phyloP scores from a whole-genome alignment of 2,888 invertebrate species.

The Dendrolimus pini region DNA sequence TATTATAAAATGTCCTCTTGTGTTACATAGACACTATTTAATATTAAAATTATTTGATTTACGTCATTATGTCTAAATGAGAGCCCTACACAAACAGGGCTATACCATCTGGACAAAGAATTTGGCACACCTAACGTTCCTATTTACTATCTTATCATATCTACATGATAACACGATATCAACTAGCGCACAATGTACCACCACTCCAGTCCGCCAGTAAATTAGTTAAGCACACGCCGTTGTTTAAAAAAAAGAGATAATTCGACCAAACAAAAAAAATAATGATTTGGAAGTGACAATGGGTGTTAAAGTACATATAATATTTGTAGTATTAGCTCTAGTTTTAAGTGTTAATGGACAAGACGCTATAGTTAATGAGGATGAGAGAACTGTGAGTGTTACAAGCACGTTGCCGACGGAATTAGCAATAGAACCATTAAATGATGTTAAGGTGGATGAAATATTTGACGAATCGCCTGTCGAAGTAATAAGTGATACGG shows the following conservation, averaged over 20 bases:
- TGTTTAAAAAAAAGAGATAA: conserved; percentile 40
- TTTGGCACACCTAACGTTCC: conserved; percentile 73
- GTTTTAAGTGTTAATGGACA: conserved; percentile 56
- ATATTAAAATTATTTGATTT: conserved; percentile 11
- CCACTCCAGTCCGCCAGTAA: conserved; percentile 50
- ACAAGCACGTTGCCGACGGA: conserved; percentile 8
- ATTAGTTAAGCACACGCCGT: conserved; percentile 58
- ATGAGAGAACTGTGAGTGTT: conserved; percentile 36
- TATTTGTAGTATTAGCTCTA: conserved; percentile 44
- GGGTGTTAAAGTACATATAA: conserved; percentile 52
- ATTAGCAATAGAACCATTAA: conserved; percentile 1
- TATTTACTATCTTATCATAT: conserved; percentile 73
- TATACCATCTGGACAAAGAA: conserved; percentile 66
- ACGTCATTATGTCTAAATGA: conserved; percentile 13
- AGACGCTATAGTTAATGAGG: conserved; percentile 37
- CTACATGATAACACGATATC: conserved; percentile 63
- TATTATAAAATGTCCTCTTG: too few species aligned
- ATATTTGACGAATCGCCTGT: conserved; percentile 31
- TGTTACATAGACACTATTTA: neutral
- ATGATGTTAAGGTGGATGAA: conserved; percentile 21
- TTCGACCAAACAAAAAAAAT: conserved; percentile 35
- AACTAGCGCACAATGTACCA: conserved; percentile 54
- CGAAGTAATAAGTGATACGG: conserved; percentile 36
- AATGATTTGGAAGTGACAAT: conserved; percentile 34
- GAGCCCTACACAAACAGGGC: conserved; percentile 32